These are phyloP conservation scores for Reticulitermes lucifugus DNA, from an alignment of 2,888 invertebrate species.

Conservation along the genomic window DNA sequence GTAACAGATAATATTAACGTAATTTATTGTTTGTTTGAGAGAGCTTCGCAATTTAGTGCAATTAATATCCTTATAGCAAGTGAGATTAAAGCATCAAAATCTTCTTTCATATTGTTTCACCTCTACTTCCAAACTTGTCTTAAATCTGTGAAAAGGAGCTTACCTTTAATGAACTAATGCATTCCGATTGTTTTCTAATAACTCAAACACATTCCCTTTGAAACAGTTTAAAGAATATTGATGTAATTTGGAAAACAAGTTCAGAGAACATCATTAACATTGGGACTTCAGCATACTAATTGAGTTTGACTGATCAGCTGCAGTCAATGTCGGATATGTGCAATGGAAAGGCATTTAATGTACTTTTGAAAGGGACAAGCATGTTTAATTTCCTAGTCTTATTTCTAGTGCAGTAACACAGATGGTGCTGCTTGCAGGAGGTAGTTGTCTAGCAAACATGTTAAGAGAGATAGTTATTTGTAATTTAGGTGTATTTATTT, in stretches of 20 bases:
- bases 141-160: background rate
- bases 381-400: constrained; percentile 28
- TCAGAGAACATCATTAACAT: background rate
- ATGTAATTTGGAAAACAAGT: background rate
- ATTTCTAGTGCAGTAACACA: constrained; percentile 34
- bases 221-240: background rate
- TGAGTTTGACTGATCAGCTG: constrained; percentile 1
- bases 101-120: background rate
- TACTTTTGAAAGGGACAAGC: background rate
- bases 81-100: background rate
- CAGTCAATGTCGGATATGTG: background rate
- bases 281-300: constrained; percentile 6
- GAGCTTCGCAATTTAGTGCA: constrained; percentile 19
- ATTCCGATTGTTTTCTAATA: constrained; percentile 42
- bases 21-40: constrained; percentile 11
- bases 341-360: constrained; percentile 21
- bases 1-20: background rate
- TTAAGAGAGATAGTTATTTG: constrained; percentile 22
- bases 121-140: background rate
- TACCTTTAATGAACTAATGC: constrained; percentile 31
- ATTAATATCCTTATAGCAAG: background rate
- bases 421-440: constrained; percentile 30
- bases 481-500: constrained; percentile 32
- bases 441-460: constrained; percentile 15
- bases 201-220: constrained; percentile 33